A percentile compares a stretch with the other conserved stretches of the same genome.
Conservation (phyloP, 2,888 invertebrate genomes). For the Pyrrhosoma nymphula region DNA sequence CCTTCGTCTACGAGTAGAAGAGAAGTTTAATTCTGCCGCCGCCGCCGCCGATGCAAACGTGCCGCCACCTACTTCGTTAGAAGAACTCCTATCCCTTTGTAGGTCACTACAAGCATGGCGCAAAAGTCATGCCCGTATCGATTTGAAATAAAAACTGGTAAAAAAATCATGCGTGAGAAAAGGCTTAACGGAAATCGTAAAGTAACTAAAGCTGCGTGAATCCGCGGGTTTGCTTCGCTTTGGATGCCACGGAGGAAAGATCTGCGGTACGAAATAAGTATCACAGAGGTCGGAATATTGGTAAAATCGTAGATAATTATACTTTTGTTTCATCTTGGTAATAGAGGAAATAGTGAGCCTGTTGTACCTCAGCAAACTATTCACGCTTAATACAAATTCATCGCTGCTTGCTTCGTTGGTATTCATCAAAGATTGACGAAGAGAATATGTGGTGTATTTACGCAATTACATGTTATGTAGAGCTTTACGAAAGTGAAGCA, state of each 20-base stretch:
- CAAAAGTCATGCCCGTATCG: constrained; percentile 2
- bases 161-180: not conserved
- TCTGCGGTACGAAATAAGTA: not conserved
- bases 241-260: not conserved
- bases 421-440: too few relatives aligned
- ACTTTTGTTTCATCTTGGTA: too few relatives aligned
- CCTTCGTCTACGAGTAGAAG: too few relatives aligned
- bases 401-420: too few relatives aligned
- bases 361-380: too few relatives aligned
- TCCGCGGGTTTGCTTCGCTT: not conserved
- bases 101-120: constrained; percentile 10
- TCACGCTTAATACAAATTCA: too few relatives aligned
- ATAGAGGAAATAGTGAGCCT: too few relatives aligned
- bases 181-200: not conserved
- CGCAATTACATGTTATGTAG: too few relatives aligned
- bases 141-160: not conserved
- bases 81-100: not conserved
- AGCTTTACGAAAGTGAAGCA: too few relatives aligned
- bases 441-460: too few relatives aligned
- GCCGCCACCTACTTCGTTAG: not conserved
- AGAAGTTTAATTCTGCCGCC: not conserved
- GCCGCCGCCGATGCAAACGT: not conserved
- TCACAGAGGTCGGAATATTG: too few relatives aligned
- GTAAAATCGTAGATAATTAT: too few relatives aligned
- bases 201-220: not conserved